phyloP scores from a whole-genome alignment of 2,888 invertebrate genomes.

The Campoplex nolae region DNA sequence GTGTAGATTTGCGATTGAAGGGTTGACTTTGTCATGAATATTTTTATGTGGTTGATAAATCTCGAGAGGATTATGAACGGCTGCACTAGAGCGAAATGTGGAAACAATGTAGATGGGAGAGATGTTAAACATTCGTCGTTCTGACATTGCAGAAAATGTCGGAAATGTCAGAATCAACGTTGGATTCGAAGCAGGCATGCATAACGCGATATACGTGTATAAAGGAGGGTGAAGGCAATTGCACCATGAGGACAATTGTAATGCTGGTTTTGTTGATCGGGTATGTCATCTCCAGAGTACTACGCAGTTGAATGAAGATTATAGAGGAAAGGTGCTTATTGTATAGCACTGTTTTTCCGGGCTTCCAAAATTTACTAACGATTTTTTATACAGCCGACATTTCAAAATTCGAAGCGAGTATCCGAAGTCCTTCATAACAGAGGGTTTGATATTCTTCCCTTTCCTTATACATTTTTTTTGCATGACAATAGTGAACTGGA shows the following conservation, averaged over 20 bases:
- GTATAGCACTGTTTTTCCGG: neutral
- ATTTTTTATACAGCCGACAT: neutral
- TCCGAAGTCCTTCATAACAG: too few relatives aligned
- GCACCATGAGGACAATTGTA: neutral
- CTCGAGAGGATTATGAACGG: neutral
- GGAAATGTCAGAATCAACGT: constrained; percentile 31
- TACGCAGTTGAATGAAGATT: neutral
- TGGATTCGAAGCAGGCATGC: neutral
- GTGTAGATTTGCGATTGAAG: neutral
- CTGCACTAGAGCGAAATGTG: constrained; percentile 1
- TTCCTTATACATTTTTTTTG: too few relatives aligned
- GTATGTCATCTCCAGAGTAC: neutral
- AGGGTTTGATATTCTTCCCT: too few relatives aligned
- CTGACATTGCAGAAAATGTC: constrained; percentile 21
- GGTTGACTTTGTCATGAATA: neutral
- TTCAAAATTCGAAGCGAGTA: too few relatives aligned
- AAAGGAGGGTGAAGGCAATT: neutral
- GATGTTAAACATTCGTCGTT: constrained; percentile 39
- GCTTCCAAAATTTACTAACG: neutral
- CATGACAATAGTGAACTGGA: too few relatives aligned
- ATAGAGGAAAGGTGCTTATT: neutral
- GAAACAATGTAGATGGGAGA: constrained; percentile 4
- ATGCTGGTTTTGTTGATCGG: constrained; percentile 11
- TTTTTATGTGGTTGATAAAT: neutral
- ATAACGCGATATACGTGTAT: constrained; percentile 18